Percentiles rank a stretch among this genome's conserved stretches.
These are phyloP conservation scores for Spilogale gracilis DNA, from an alignment of 2,113 vertebrate genomes.

Conservation along the genomic window DNA sequence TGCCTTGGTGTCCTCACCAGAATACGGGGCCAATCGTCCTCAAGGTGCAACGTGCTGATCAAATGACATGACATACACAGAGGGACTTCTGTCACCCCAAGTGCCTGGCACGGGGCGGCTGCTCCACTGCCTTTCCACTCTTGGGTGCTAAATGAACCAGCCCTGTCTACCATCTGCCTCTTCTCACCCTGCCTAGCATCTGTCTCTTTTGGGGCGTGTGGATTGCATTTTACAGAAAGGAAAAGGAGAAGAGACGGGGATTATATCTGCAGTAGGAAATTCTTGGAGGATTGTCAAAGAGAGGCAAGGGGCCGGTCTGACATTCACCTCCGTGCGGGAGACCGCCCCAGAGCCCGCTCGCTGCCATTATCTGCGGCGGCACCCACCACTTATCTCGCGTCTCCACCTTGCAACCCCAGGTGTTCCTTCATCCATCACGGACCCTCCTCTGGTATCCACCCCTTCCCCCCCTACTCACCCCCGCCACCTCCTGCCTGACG, in stretches of 20 bases:
- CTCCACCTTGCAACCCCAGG: slow-evolving; percentile 87
- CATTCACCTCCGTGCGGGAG: slow-evolving; percentile 78
- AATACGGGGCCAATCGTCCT: neutral
- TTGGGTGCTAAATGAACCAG: neutral
- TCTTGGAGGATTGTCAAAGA: slow-evolving; percentile 58
- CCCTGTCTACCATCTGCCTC: neutral
- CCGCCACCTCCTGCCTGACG: slow-evolving; percentile 20
- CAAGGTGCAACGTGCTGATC: neutral
- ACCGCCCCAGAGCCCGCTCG: slow-evolving; percentile 51
- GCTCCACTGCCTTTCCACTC: neutral
- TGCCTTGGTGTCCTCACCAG: neutral
- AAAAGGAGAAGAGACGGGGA: neutral
- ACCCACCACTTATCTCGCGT: slow-evolving; percentile 83
- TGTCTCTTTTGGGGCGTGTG: neutral
- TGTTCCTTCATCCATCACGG: slow-evolving; percentile 86
- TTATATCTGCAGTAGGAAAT: neutral
- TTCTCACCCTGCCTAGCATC: neutral
- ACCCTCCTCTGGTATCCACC: slow-evolving; percentile 74
- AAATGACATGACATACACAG: neutral
- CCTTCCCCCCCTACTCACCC: slow-evolving; percentile 59
- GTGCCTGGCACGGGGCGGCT: fast-evolving
- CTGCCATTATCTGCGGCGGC: slow-evolving; percentile 73
- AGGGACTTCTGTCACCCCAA: neutral
- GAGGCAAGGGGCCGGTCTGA: slow-evolving; percentile 71
- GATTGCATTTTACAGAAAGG: neutral